Evolutionary conservation across 2,888 invertebrate genomes (phyloP), one percentile per base, ranked within the genome.

Genomic region (Volucella inanis): DNA sequence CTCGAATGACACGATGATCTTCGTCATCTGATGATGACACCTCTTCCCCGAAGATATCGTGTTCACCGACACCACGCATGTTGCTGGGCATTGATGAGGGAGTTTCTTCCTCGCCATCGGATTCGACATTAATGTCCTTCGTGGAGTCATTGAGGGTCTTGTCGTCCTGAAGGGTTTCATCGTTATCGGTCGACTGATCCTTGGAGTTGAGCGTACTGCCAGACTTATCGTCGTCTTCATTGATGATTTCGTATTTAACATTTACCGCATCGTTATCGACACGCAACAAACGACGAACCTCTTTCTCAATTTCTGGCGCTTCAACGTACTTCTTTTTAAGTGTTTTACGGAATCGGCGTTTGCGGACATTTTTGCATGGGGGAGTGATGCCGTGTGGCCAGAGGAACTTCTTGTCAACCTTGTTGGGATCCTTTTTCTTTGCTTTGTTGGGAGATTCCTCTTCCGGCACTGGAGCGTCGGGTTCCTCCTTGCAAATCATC

Each of bases 291-390:
- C 98, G 94, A 91, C 98, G 98, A 0, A 99, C 98, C 93, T 99
- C 99, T 91, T 98, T 98, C 90, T 99, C 99, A 87, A 99, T 98
- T 93, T 99, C 99, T 0, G 99, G 98, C 31, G 98, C 97, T 92
- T 99, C 99, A 0, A 97, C 97, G 92, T 97, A 97, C 92, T 99
- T 99, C 92, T 99, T 99, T 91, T 97, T 98, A 39, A 99, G 91
- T 0, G 98, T 98, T 93, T 98, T 98, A 45, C 99, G 94, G 90
- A 99, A 99, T 77, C 99, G 94, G 72, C 98, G 94, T 88, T 97
- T 97, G 10, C 99, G 94, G 0, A 98, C 97, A 93, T 99, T 99
- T 92, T 99, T 99, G 77, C 98, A 93, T 0, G 99, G 98, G 0
- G 98, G 98, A 3, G 99, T 98, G 57, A 99, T 93, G 45, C 99